Evolutionary conservation across 2,113 vertebrate genomes (phyloP), one percentile per base, ranked within the genome.

Genomic region (Abramis brama): DNA sequence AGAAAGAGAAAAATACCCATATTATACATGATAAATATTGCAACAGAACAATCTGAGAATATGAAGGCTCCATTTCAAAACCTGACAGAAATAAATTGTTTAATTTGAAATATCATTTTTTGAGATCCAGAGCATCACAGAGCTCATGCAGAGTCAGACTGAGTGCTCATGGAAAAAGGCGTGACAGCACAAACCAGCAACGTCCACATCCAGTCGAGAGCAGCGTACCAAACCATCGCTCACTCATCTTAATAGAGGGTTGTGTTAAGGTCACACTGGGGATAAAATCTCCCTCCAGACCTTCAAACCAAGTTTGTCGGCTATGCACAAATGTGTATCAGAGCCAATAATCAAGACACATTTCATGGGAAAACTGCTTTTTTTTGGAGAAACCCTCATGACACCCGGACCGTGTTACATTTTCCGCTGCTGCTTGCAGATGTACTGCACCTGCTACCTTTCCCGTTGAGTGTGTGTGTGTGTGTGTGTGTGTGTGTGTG

Each of bases 371-470:
- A 82, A 30, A 78, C 25, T 6, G 11, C 8, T 57, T 52, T 9
- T 70, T 47, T 52, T 73, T 25, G 45, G 43, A 59, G 39, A 88
- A 83, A 62, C 66, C 71, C 57, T 47, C 33, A 71, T 89, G 78
- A 80, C 36, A 83, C 76, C 17, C 6, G 6, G 30, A 76, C 82
- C 64, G 85, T 86, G 85, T 86, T 74, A 85, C 47, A 12, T 23
- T 83, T 83, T 85, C 79, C 39, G 6, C 71, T 85, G 84, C 52
- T 11, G 27, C 62, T 80, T 80, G 66, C 71, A 86, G 85, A 89
- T 85, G 82, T 60, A 68, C 74, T 77, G 68, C 82, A 89, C 82
- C 81, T 84, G 85, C 76, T 83, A 36, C 39, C 70, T 82, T 82
- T 76, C 30, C 45, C 33, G 84, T 87, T 87, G 2, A 76, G 87